Evolutionary conservation across 2,113 vertebrate species (phyloP).

Genomic region (Lichenostomus cassidix): DNA sequence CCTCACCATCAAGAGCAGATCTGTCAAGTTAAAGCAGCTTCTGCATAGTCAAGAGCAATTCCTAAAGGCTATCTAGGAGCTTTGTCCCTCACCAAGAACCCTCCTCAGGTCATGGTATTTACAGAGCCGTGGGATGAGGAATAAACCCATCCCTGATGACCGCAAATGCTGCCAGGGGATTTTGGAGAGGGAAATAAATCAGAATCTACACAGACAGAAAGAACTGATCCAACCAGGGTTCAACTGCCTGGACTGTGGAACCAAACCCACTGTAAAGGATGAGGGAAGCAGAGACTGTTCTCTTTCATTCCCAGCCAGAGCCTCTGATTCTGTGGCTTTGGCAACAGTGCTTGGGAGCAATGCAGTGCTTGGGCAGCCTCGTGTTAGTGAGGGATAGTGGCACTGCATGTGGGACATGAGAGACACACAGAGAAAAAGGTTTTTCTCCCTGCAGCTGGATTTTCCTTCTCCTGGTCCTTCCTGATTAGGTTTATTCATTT

Average conservation of each 20-base stretch:
- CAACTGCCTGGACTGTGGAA: neutral
- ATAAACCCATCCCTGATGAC: neutral
- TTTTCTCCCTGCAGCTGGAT: neutral
- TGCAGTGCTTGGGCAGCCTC: neutral
- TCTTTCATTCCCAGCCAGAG: slow-evolving; percentile 15
- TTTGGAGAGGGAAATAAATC: neutral
- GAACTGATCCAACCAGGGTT: neutral
- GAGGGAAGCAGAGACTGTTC: neutral
- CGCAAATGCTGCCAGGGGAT: neutral
- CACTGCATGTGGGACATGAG: neutral
- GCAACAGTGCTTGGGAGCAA: neutral
- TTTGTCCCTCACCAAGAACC: neutral
- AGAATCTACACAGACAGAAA: neutral
- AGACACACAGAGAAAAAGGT: neutral
- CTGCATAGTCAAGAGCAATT: neutral
- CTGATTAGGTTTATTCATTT: neutral
- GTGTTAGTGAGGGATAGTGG: accelerated
- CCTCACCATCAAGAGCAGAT: neutral
- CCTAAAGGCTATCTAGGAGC: neutral
- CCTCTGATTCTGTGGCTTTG: neutral
- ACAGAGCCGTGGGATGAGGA: neutral
- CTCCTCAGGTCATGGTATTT: accelerated
- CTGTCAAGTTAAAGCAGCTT: neutral
- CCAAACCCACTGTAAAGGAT: neutral
- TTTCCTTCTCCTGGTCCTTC: neutral